phyloP scores from a whole-genome alignment of 1,140 invertebrate genomes.

The Psix sp. region DNA sequence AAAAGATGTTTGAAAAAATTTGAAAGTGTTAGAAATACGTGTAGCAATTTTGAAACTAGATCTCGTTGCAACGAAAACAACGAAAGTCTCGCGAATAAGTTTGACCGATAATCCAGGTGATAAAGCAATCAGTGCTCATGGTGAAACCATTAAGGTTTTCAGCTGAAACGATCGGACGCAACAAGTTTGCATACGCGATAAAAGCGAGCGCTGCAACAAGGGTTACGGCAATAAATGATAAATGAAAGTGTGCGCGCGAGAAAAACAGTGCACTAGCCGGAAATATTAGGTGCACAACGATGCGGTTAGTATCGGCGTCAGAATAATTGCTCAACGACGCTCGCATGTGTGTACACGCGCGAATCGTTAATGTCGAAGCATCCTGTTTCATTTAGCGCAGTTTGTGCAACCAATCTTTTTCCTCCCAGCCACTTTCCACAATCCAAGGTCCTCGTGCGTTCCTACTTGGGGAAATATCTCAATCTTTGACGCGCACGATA shows the following conservation, averaged over 20 bases:
- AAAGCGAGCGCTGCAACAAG: conserved; percentile 33
- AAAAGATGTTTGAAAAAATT: too few relatives aligned
- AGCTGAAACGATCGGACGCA: conserved; percentile 33
- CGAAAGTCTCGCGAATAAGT: too few relatives aligned
- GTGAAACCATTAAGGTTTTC: conserved; percentile 38
- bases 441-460: conserved; percentile 57
- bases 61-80: too few relatives aligned
- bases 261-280: conserved; percentile 34
- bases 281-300: conserved; percentile 38
- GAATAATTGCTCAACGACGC: conserved; percentile 58
- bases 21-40: too few relatives aligned
- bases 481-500: too few relatives aligned
- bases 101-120: too few relatives aligned
- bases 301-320: conserved; percentile 22
- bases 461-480: conserved; percentile 46
- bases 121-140: conserved; percentile 16
- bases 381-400: conserved; percentile 65
- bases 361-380: conserved; percentile 65
- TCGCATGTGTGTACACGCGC: conserved; percentile 46
- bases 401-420: conserved; percentile 65
- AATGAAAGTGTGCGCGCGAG: conserved; percentile 24
- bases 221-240: conserved; percentile 40
- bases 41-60: too few relatives aligned
- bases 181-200: conserved; percentile 29
- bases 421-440: conserved; percentile 65